Evolutionary conservation across 2,113 vertebrate species (phyloP).

Genomic region (Blennius ocellaris): DNA sequence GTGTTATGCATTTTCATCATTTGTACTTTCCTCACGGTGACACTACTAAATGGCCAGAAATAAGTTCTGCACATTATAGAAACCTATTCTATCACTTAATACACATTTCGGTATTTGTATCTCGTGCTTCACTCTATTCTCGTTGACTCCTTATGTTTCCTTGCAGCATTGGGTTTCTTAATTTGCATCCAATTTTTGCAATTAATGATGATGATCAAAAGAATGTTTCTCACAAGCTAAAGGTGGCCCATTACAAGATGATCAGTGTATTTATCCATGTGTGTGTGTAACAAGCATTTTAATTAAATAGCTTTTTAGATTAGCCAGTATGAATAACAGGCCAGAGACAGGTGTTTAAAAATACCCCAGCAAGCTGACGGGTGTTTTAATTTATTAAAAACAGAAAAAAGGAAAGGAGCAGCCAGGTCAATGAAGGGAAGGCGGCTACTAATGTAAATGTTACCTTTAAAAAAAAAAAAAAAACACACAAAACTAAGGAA

Average conservation of each 20-base stretch:
- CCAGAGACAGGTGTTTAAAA: conserved; percentile 59
- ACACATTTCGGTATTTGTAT: conserved; percentile 9
- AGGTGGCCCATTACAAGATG: conserved; percentile 69
- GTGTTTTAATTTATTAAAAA: conserved; percentile 38
- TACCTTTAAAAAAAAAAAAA: too few relatives aligned
- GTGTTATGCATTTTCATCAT: too few relatives aligned
- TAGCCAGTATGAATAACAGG: conserved; percentile 76
- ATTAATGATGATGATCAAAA: conserved; percentile 79
- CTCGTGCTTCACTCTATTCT: conserved; percentile 10
- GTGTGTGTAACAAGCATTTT: conserved; percentile 64
- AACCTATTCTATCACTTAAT: not conserved
- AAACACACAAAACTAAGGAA: too few relatives aligned
- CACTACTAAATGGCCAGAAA: not conserved
- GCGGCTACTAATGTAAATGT: too few relatives aligned
- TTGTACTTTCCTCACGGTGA: too few relatives aligned
- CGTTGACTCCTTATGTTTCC: conserved; percentile 34
- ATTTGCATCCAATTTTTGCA: conserved; percentile 44
- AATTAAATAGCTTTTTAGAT: conserved; percentile 78
- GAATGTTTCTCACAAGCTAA: conserved; percentile 69
- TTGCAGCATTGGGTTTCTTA: conserved; percentile 33
- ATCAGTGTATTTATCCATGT: conserved; percentile 36
- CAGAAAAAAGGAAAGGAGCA: not conserved
- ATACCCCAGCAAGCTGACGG: conserved; percentile 42
- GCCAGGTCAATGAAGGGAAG: too few relatives aligned
- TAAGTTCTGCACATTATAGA: conserved; percentile 6